These are phyloP conservation scores for Phaethon lepturus DNA, from an alignment of 2,113 vertebrate species.

Conservation along the genomic window DNA sequence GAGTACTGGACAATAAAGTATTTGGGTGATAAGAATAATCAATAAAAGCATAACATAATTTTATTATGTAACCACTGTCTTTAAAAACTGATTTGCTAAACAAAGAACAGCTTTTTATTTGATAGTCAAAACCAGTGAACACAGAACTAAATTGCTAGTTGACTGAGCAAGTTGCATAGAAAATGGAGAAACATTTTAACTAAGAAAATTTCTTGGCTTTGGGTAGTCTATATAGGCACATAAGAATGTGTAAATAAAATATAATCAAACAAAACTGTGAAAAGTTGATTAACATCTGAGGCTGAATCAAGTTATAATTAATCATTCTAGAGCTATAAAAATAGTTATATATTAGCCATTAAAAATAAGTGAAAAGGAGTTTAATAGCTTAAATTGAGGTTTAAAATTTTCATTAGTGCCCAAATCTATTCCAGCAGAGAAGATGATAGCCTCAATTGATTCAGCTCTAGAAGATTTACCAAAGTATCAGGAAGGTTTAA, in stretches of 20 bases:
- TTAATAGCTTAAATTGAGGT: constrained; percentile 11
- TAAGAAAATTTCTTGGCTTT: neutral
- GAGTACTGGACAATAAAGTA: neutral
- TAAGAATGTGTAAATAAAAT: neutral
- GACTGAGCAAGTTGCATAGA: neutral
- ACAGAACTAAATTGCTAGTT: neutral
- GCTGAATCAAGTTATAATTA: neutral
- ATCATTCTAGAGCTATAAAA: constrained; percentile 18
- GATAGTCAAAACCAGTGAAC: neutral
- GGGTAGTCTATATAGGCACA: neutral
- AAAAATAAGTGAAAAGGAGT: constrained; percentile 24
- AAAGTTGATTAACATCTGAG: neutral
- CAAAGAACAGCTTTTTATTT: neutral
- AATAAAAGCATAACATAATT: neutral
- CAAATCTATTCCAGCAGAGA: neutral
- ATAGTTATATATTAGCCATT: neutral
- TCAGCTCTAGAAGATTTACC: constrained; percentile 12
- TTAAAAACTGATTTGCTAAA: neutral
- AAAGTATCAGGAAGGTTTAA: constrained; percentile 15
- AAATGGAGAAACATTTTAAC: neutral
- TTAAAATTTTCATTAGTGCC: constrained; percentile 53
- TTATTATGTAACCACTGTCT: neutral
- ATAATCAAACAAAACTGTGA: neutral
- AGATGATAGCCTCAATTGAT: constrained; percentile 5
- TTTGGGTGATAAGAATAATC: neutral